Evolutionary conservation across 2,797 vertebrate species (phyloP).

Genomic region (Margarornis squamiger): DNA sequence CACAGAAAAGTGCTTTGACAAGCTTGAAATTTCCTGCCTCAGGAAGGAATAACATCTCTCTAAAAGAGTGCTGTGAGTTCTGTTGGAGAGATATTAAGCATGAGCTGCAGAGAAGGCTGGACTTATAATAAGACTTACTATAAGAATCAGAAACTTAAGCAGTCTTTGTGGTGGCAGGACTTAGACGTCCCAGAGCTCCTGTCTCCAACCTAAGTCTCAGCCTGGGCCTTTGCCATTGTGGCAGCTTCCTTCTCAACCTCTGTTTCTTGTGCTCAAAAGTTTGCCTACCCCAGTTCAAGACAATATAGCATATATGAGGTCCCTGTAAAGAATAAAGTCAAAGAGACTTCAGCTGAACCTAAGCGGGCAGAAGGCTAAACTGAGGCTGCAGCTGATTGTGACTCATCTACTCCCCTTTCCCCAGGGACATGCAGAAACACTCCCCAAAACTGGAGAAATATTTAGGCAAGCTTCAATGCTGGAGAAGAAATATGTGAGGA

Average conservation of each 20-base stretch:
- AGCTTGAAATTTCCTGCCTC: slow-evolving; percentile 11
- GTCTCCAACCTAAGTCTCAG: background rate
- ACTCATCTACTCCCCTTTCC: background rate
- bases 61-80: background rate
- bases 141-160: background rate
- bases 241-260: background rate
- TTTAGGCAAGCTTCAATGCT: background rate
- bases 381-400: background rate
- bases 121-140: background rate
- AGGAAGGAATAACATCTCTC: background rate
- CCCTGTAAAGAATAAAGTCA: background rate
- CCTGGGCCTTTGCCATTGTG: background rate
- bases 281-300: background rate
- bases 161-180: background rate
- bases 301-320: background rate
- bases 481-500: background rate
- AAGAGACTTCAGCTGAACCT: background rate
- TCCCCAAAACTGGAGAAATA: background rate
- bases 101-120: background rate
- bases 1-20: slow-evolving; percentile 11
- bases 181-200: background rate
- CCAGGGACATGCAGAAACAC: background rate
- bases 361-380: background rate
- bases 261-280: background rate
- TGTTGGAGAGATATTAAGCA: background rate